phyloP scores from a whole-genome alignment of 2,113 vertebrate species.

The Psittacula cyanocephala region DNA sequence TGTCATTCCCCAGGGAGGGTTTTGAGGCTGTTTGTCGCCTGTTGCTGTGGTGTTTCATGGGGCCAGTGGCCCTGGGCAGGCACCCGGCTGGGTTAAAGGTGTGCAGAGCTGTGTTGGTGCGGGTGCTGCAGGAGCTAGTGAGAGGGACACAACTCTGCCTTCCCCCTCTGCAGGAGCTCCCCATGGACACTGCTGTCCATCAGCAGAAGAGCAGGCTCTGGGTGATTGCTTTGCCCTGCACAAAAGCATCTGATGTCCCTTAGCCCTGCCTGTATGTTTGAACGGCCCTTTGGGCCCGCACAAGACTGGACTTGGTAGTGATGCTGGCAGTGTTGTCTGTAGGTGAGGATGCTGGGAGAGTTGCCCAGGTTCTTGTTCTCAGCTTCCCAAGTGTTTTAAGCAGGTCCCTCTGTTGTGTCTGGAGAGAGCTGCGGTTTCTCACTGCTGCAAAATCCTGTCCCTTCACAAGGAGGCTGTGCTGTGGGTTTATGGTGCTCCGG shows the following conservation, averaged over 20 bases:
- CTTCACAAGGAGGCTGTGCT: background rate
- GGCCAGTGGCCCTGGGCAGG: background rate
- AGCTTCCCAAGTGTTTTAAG: background rate
- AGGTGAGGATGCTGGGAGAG: background rate
- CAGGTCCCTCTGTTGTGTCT: background rate
- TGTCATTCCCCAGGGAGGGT: background rate
- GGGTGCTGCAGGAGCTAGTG: background rate
- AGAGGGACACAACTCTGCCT: background rate
- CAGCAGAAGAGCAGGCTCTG: background rate
- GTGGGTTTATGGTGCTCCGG: background rate
- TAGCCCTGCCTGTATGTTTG: background rate
- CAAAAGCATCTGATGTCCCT: background rate
- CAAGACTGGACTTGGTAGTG: fast-evolving
- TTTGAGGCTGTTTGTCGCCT: background rate
- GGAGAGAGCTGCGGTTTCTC: background rate
- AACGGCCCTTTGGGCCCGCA: background rate
- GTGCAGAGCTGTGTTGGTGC: background rate
- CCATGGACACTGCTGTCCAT: fast-evolving
- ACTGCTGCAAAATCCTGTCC: background rate
- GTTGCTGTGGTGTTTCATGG: fast-evolving
- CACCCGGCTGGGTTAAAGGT: background rate
- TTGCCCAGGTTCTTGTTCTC: background rate
- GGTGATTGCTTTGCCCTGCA: fast-evolving
- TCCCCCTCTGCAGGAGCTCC: background rate
- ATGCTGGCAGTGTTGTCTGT: background rate